These are phyloP conservation scores for Colaptes auratus DNA, from an alignment of 2,113 vertebrate species.

Conservation along the genomic window DNA sequence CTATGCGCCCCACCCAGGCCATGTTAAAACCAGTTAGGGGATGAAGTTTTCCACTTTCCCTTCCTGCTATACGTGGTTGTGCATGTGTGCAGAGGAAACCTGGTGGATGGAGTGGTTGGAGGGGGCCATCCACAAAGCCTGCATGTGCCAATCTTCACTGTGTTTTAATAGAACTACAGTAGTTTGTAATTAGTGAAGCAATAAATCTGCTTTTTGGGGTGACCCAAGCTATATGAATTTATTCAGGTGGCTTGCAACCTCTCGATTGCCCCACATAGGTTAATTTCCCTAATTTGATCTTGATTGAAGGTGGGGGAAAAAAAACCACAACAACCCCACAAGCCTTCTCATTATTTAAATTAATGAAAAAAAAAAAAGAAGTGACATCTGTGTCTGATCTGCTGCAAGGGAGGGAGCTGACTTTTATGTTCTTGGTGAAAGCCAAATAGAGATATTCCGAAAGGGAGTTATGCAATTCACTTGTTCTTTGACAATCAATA, in stretches of 20 bases:
- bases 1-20: fast-evolving
- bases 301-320: neutral
- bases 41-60: neutral
- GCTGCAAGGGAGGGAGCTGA: neutral
- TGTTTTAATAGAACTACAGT: neutral
- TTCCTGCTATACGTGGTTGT: neutral
- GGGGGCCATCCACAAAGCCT: neutral
- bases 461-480: neutral
- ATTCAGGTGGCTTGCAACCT: neutral
- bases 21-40: neutral
- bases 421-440: neutral
- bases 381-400: neutral
- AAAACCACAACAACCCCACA: neutral
- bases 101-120: neutral
- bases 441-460: neutral
- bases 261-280: neutral
- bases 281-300: neutral
- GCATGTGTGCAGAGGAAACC: neutral
- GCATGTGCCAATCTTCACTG: neutral
- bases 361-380: neutral
- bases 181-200: neutral
- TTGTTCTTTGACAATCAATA: neutral
- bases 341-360: neutral
- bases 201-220: neutral
- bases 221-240: neutral